Conservation (phyloP, 2,113 vertebrate genomes). For the Ciconia maguari region DNA sequence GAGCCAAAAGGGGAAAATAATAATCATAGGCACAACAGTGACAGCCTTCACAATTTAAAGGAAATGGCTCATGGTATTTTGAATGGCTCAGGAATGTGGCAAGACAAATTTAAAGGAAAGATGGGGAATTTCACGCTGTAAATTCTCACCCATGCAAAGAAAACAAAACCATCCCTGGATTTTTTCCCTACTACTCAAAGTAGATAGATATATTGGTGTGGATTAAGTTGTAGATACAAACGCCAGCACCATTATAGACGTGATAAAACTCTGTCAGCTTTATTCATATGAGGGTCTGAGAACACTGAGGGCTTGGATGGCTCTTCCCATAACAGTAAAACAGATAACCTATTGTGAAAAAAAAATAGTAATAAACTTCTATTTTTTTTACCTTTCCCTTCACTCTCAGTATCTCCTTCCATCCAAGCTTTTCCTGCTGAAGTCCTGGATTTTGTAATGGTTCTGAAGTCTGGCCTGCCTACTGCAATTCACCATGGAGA, state of each 20-base stretch:
- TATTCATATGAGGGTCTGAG: neutral
- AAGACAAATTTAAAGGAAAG: neutral
- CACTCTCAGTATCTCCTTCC: neutral
- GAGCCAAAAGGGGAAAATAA: neutral
- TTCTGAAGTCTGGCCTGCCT: neutral
- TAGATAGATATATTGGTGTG: neutral
- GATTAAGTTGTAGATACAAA: neutral
- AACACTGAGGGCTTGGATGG: neutral
- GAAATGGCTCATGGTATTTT: neutral
- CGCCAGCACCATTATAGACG: neutral
- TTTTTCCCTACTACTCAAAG: neutral
- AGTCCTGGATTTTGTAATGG: neutral
- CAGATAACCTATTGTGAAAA: neutral
- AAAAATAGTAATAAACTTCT: neutral
- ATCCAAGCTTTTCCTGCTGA: neutral
- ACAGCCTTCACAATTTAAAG: neutral
- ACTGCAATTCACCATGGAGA: neutral
- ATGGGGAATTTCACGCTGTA: neutral
- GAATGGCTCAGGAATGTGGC: neutral
- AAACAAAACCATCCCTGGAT: neutral
- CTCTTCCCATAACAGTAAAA: neutral
- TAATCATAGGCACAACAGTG: neutral
- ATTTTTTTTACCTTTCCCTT: neutral
- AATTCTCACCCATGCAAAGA: neutral
- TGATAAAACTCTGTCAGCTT: neutral